Evolutionary conservation across 2,888 invertebrate genomes (phyloP).

Genomic region (Allolobophora icterica): DNA sequence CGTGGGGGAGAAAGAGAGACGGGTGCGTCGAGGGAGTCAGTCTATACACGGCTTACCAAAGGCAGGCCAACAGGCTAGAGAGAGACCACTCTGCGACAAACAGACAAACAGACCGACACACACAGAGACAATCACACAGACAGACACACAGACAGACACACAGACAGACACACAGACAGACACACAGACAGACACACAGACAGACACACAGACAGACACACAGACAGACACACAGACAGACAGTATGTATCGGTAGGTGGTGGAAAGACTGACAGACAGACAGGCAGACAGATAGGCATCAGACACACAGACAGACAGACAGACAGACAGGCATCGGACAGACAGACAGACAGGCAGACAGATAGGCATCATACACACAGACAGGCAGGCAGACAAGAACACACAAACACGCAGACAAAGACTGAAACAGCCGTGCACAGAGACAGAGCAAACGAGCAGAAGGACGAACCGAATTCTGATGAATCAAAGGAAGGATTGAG

Average conservation of each 20-base stretch:
- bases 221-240: neutral
- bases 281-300: neutral
- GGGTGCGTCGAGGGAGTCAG: neutral
- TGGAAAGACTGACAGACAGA: neutral
- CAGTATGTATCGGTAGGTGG: neutral
- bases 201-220: neutral
- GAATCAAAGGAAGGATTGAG: too few species aligned
- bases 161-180: neutral
- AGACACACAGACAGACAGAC: neutral
- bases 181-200: slow-evolving; percentile 6
- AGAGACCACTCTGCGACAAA: neutral
- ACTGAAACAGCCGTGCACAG: neutral
- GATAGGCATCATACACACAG: too few species aligned
- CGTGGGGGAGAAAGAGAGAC: neutral
- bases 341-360: too few species aligned
- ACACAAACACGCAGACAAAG: neutral
- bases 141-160: neutral
- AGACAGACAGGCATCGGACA: too few species aligned
- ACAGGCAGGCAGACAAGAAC: neutral
- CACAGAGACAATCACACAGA: neutral
- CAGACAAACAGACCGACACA: neutral
- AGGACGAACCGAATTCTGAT: too few species aligned
- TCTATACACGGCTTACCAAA: too few species aligned
- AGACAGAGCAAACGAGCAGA: too few species aligned
- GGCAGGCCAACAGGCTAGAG: neutral